phyloP scores from a whole-genome alignment of 2,113 vertebrate genomes.

The Pungitius pungitius region DNA sequence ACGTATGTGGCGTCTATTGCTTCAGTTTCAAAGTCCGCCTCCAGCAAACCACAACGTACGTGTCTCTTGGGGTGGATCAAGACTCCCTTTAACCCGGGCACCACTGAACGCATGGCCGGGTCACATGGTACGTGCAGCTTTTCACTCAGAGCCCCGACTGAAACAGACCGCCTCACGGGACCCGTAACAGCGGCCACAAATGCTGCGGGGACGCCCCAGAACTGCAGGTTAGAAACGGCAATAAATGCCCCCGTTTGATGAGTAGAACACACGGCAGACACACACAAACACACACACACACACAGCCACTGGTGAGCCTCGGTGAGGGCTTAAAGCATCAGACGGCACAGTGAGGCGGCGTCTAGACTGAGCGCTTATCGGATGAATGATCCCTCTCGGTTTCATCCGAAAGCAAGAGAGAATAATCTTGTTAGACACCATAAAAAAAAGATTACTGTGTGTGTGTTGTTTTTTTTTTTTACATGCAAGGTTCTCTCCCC shows the following conservation, averaged over 20 bases:
- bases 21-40: too few relatives aligned
- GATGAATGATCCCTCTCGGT: conserved; percentile 48
- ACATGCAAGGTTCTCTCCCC: neutral
- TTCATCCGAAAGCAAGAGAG: conserved; percentile 39
- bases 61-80: too few relatives aligned
- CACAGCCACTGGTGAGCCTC: neutral
- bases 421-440: conserved; percentile 56
- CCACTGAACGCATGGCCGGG: too few relatives aligned
- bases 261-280: conserved; percentile 1
- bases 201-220: neutral
- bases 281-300: neutral
- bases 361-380: conserved; percentile 61
- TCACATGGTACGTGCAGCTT: too few relatives aligned
- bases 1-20: too few relatives aligned
- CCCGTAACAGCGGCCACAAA: too few relatives aligned
- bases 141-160: too few relatives aligned
- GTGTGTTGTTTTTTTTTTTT: neutral
- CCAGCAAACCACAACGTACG: too few relatives aligned
- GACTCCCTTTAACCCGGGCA: too few relatives aligned
- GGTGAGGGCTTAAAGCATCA: conserved; percentile 4
- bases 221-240: neutral
- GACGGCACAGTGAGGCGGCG: conserved; percentile 19
- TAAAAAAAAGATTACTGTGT: conserved; percentile 20
- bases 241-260: neutral
- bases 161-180: too few relatives aligned